Conservation (phyloP, 2,888 invertebrate species). For the Lepetodrilus schrolli region DNA sequence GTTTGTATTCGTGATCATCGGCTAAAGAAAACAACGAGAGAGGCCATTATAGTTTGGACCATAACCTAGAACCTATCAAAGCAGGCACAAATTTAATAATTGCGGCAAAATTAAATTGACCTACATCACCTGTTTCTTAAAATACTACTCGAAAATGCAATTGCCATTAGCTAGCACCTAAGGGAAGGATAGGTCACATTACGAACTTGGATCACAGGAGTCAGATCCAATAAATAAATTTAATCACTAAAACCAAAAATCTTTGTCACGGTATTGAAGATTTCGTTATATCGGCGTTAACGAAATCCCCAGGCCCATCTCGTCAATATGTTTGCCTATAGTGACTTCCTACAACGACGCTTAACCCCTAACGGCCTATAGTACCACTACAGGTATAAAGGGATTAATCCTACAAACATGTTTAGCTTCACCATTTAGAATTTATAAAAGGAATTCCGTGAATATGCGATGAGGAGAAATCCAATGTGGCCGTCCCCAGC, state of each 20-base stretch:
- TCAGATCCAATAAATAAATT: neutral
- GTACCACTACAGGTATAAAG: constrained; percentile 8
- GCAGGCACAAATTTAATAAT: constrained; percentile 1
- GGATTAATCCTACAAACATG: constrained; percentile 19
- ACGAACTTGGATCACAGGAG: neutral
- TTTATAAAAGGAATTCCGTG: constrained; percentile 6
- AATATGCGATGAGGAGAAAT: constrained; percentile 11
- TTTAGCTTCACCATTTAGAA: constrained; percentile 14
- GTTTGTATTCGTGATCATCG: too few relatives aligned
- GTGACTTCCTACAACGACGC: neutral
- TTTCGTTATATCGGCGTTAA: constrained; percentile 9
- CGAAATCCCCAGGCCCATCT: neutral
- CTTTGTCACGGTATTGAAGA: neutral
- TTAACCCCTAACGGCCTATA: neutral
- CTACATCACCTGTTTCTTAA: too few relatives aligned
- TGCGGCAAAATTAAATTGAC: neutral
- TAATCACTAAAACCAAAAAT: neutral
- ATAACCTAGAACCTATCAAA: neutral
- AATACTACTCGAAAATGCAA: too few relatives aligned
- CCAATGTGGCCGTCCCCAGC: neutral
- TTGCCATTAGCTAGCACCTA: too few relatives aligned
- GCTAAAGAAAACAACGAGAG: too few relatives aligned
- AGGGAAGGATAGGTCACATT: too few relatives aligned
- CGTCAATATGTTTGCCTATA: neutral
- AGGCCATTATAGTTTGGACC: too few relatives aligned